phyloP scores from a whole-genome alignment of 2,888 invertebrate species.

The Phlogophora meticulosa region DNA sequence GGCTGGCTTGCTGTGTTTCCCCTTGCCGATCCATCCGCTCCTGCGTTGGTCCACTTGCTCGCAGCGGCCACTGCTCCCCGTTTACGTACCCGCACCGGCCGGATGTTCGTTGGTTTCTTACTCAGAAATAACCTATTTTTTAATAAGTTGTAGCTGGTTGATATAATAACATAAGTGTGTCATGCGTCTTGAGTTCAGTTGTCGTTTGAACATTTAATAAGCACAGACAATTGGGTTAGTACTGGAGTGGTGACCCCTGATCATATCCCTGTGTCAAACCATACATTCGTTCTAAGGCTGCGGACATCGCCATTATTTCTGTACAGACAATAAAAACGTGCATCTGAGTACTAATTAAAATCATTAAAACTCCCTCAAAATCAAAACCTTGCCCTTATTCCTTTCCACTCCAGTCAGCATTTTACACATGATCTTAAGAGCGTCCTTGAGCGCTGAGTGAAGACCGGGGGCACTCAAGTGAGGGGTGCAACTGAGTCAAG shows the following conservation, averaged over 20 bases:
- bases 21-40: too few relatives aligned
- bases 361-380: not conserved
- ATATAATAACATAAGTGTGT: too few relatives aligned
- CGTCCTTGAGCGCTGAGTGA: slow-evolving; percentile 27
- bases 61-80: too few relatives aligned
- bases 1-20: too few relatives aligned
- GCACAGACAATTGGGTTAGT: too few relatives aligned
- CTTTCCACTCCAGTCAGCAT: slow-evolving; percentile 30
- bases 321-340: too few relatives aligned
- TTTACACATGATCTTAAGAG: slow-evolving; percentile 38
- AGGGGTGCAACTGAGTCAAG: slow-evolving; percentile 59
- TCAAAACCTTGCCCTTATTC: slow-evolving; percentile 32
- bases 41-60: too few relatives aligned
- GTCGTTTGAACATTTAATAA: not conserved
- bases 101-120: too few relatives aligned
- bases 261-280: not conserved
- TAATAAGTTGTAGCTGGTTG: too few relatives aligned
- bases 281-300: not conserved
- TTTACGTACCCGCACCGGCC: too few relatives aligned
- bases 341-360: too few relatives aligned
- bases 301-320: not conserved
- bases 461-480: slow-evolving; percentile 11
- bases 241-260: not conserved
- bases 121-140: too few relatives aligned
- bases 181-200: not conserved